Evolutionary conservation across 1,140 invertebrate genomes (phyloP), one percentile per base, ranked within the genome.

Genomic region (Pseudobourletiella spinata): DNA sequence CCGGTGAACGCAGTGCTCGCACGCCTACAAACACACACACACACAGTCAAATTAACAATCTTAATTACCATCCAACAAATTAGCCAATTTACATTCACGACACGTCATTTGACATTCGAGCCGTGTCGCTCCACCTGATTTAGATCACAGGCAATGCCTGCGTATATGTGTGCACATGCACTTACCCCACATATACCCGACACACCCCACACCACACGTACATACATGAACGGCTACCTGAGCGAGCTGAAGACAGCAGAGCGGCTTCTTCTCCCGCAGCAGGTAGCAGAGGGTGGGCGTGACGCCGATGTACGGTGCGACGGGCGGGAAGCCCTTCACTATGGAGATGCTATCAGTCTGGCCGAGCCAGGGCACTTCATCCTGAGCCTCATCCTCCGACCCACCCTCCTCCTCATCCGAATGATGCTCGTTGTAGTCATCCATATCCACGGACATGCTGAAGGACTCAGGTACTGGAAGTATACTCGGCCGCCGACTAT

Each of bases 221-320:
- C n/a, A n/a, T n/a, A n/a, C n/a, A n/a, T n/a, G n/a, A 65, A 89
- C 86, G 43, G 3, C 3, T n/a, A 89, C 88, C 82, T 95, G 88
- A 55, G 90, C 89, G 60, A 99, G 78, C 76, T 96, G 89, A 64
- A 98, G 82, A 75, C 95, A 98, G 76, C 95, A 99, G 1, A 96
- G 80, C 3, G 89, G 88, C 73, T 96, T 93, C 77, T 95, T 96
- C 74, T 96, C 91, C 76, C 94, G 93, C 66, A 97, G 82, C 66
- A 98, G 80, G 74, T 97, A 96, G 76, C 95, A 98, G 15, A 97
- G 79, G 1, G 93, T 98, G 1, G 92, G 92, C 74, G 91, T 96
- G 1, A 96, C 94, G 60, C 95, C 94, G 65, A 98, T 95, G 77
- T 97, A 98, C 15, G 95, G 93, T 15, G 91, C 93, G 2, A 97